Base-by-base conservation (phyloP, 2,113 vertebrate species). In the Scytalopus superciliaris region DNA sequence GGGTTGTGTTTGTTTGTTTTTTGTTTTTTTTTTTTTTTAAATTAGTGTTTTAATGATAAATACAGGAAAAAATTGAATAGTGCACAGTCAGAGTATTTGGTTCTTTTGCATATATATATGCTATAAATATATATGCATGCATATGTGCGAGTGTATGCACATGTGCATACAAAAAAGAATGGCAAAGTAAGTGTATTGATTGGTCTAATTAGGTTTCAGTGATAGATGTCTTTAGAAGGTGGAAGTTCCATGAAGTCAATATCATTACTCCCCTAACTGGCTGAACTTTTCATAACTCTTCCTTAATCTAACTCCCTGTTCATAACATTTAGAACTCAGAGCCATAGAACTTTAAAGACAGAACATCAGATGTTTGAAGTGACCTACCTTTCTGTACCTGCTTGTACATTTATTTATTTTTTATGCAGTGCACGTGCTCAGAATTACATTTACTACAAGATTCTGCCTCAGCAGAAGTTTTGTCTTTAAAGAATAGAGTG, bases 381-480 rank as follows among this genome's bases (percentile, higher is more conserved):
- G 3, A 86, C 31, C 12, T 75, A 24, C 25, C 42, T 50, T 56
- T 60, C 82, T 50, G 17, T 76, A 12, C 27, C 13, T 63, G 22
- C 50, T 70, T 45, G n/a, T 66, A 9, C 22, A 14, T 66, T 78
- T 23, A 73, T 60, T 52, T 40, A 14, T 64, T 45, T 83, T 90
- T 92, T 25, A 50, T 89, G 47, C 33, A 49, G 25, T 35, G 8
- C 11, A 15, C 62, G 16, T 62, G 88, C 64, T 94, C 56, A 76
- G 86, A 95, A 92, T 96, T 92, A 77, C 93, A 35, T 92, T 93
- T 77, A 19, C 79, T 95, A 13, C 37, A 86, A 81, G 55, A 66
- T 35, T 94, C 88, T 94, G 28, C 44, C n/a, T 15, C n/a, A 45
- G 62, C 75, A 87, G 85, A 68, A 56, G 82, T 75, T 75, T 96